phyloP scores from a whole-genome alignment of 1,140 invertebrate species.

The Whitmania pigra region DNA sequence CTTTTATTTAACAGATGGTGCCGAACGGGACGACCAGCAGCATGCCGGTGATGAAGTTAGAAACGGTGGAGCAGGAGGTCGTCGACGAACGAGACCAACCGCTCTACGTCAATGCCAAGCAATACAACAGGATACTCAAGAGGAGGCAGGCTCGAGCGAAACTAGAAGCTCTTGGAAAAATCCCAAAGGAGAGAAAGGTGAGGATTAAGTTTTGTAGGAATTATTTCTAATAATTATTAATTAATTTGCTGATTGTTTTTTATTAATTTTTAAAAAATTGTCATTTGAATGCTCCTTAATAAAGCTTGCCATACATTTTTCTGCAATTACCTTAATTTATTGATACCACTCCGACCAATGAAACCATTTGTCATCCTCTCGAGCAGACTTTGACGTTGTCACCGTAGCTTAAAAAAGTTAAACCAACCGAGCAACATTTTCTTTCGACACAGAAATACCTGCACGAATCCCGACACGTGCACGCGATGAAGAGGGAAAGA shows the following conservation, averaged over 20 bases:
- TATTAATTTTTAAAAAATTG: no score
- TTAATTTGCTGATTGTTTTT: no score
- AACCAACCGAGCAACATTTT: not conserved
- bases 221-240: not conserved
- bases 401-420: not conserved
- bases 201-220: not conserved
- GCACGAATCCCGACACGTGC: slow-evolving; percentile 92
- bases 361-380: not conserved
- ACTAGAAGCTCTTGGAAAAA: slow-evolving; percentile 56
- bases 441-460: slow-evolving; percentile 70
- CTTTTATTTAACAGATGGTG: slow-evolving; percentile 18
- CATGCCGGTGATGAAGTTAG: slow-evolving; percentile 10
- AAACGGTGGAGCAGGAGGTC: slow-evolving; percentile 15
- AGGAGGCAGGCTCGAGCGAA: slow-evolving; percentile 41
- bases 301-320: no score
- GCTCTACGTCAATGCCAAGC: slow-evolving; percentile 91
- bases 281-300: no score
- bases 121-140: slow-evolving; percentile 43
- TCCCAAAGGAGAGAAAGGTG: slow-evolving; percentile 84
- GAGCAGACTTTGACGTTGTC: not conserved
- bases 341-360: not conserved
- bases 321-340: not conserved
- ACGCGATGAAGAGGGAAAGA: slow-evolving; percentile 91
- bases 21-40: not conserved
- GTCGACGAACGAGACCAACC: slow-evolving; percentile 47